Conservation (phyloP, 2,797 vertebrate species). For the Buphagus erythrorhynchus region DNA sequence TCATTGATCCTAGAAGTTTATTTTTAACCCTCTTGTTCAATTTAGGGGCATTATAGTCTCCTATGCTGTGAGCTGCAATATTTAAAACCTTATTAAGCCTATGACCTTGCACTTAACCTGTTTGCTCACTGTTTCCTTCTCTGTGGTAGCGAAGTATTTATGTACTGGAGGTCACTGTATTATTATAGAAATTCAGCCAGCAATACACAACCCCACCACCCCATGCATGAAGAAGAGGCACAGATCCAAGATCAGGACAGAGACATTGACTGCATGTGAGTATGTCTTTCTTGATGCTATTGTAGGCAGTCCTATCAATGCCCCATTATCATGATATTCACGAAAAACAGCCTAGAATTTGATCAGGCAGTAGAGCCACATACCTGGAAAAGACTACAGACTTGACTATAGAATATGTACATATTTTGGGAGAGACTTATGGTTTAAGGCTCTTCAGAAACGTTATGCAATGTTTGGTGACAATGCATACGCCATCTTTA, state of each 20-base stretch:
- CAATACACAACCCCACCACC: neutral
- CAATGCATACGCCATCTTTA: neutral
- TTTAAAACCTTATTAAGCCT: slow-evolving; percentile 30
- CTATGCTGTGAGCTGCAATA: neutral
- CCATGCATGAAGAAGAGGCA: neutral
- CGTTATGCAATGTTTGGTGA: neutral
- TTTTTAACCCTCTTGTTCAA: slow-evolving; percentile 1
- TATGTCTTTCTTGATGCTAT: neutral
- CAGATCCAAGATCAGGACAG: neutral
- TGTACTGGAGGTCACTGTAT: neutral
- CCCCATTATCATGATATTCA: neutral
- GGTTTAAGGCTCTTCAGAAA: neutral
- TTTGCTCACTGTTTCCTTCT: neutral
- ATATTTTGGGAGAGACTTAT: neutral
- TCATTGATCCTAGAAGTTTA: neutral
- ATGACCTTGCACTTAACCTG: neutral
- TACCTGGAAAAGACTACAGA: neutral
- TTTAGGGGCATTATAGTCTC: neutral
- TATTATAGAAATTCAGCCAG: neutral
- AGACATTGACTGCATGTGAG: accelerated
- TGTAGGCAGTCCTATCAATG: neutral
- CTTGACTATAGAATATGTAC: neutral
- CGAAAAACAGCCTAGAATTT: neutral
- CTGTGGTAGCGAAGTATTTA: neutral
- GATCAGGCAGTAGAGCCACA: neutral